phyloP scores from a whole-genome alignment of 2,797 vertebrate genomes.

The Pseudomugil gertrudae region DNA sequence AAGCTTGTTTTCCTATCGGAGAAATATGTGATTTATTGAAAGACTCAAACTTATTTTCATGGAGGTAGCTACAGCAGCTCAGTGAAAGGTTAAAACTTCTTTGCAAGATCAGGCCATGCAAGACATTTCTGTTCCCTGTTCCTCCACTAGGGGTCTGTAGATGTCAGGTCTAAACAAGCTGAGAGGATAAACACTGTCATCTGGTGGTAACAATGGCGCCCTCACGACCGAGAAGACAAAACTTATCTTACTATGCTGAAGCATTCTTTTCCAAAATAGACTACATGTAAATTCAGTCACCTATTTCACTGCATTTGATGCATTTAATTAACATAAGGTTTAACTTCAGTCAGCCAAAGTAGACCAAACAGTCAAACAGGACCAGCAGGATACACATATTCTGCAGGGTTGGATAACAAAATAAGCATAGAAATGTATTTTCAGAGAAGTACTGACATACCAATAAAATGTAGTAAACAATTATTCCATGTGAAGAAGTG shows the following conservation, averaged over 20 bases:
- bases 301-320: not conserved
- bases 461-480: not conserved
- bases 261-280: conserved; percentile 1
- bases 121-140: conserved; percentile 27
- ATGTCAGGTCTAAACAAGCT: conserved; percentile 61
- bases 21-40: conserved; percentile 3
- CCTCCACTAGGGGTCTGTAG: conserved; percentile 69
- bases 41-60: not conserved
- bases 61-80: not conserved
- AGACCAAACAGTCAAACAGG: conserved; percentile 14
- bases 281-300: not conserved
- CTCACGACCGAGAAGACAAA: conserved; percentile 48
- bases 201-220: conserved; percentile 75
- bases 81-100: conserved; percentile 8
- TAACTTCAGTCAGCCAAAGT: conserved; percentile 5
- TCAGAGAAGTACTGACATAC: conserved; percentile 8
- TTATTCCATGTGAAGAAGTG: not conserved
- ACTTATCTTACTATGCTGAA: conserved; percentile 1
- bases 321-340: conserved; percentile 12
- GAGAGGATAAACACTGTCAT: conserved; percentile 78
- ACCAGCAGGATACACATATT: conserved; percentile 15
- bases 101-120: conserved; percentile 13
- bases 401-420: conserved; percentile 24
- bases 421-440: conserved; percentile 17
- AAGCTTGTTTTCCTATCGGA: conserved; percentile 5